Evolutionary conservation across 2,113 vertebrate species (phyloP), one percentile per base, ranked within the genome.

Genomic region (Gadus chalcogrammus): DNA sequence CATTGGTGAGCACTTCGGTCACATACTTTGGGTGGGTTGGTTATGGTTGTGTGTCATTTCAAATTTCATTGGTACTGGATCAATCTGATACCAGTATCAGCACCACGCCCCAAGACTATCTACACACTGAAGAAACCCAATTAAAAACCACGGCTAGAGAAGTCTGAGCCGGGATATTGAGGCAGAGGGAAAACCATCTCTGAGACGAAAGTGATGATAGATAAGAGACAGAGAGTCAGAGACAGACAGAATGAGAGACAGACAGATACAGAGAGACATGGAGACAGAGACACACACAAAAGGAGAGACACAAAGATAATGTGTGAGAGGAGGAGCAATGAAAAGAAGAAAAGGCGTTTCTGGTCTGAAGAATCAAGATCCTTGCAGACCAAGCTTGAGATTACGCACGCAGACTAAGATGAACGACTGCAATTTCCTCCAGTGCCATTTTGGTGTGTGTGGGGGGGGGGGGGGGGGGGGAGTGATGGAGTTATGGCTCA

Each of bases 381-480:
- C 31, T 35, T 35, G 31, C 31, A 35, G 74, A 74, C 53, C 18
- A 64, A 6, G 20, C 35, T 28, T 1, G 15, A 73, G 65, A 2
- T 58, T 66, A 83, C 67, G 65, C 62, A 69, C 66, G 70, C 12
- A 64, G 86, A 84, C 79, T 0, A 77, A 91, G 91, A 93, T 69
- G 59, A 84, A 92, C 84, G 79, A 86, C 85, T 84, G 88, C 87
- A 90, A 93, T 93, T 91, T 91, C 76, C 76, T 64, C 65, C 74
- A 78, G 75, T 87, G 83, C 88, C 86, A 89, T 91, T 87, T 79
- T 84, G 87, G 82, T 87, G n/a, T n/a, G n/a, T n/a, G n/a, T n/a
- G n/a, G n/a, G n/a, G n/a, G n/a, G n/a, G 24, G 20, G 20, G 20
- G 20, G 20, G 20, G 78, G 84, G 82, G 85, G 91, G 83, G 80